Evolutionary conservation across 2,888 invertebrate species (phyloP).

Genomic region (Lasioglossum zephyrum): DNA sequence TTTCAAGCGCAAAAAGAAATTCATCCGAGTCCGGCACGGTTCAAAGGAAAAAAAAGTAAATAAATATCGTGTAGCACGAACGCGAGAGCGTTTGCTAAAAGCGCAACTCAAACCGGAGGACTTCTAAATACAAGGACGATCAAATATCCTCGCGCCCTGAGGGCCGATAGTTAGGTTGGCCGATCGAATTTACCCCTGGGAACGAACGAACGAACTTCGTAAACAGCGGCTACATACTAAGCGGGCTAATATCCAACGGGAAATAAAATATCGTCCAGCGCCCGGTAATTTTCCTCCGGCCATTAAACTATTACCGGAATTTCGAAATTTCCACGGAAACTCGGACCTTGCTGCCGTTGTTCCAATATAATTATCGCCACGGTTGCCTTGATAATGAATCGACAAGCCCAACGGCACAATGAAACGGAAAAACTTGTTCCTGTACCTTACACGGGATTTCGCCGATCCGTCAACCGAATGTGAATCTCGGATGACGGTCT

Average conservation of each 20-base stretch:
- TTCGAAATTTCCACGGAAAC: background rate
- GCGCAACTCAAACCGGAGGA: background rate
- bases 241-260: constrained; percentile 1
- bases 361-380: constrained; percentile 1
- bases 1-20: background rate
- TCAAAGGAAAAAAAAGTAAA: background rate
- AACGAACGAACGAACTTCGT: constrained; percentile 20
- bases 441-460: background rate
- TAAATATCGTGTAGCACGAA: background rate
- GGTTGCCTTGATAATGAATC: background rate
- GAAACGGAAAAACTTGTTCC: background rate
- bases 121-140: constrained; percentile 2
- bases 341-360: background rate
- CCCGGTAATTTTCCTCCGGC: constrained; percentile 12
- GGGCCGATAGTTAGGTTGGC: background rate
- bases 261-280: constrained; percentile 15
- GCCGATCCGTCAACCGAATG: background rate
- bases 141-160: background rate
- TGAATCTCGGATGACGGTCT: too few relatives aligned
- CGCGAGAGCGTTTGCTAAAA: background rate
- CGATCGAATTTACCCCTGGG: constrained; percentile 11
- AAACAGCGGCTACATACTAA: constrained; percentile 4
- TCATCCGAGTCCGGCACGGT: background rate
- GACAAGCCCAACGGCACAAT: background rate
- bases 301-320: constrained; percentile 15